Evolutionary conservation across 2,113 vertebrate species (phyloP).

Genomic region (Lota lota): DNA sequence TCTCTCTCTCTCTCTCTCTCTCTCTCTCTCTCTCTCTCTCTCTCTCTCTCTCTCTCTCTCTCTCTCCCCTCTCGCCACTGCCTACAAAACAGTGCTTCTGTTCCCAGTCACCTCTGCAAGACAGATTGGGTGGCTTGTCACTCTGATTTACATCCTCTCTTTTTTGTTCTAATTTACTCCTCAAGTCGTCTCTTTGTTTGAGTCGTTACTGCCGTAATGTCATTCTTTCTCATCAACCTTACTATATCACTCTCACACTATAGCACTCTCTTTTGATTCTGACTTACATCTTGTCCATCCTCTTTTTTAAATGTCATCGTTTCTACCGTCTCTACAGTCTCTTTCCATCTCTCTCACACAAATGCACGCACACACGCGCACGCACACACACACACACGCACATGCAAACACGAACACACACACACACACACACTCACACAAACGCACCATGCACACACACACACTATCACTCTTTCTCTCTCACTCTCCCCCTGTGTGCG

Average conservation of each 20-base stretch:
- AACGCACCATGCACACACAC: not conserved
- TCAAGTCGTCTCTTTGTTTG: not conserved
- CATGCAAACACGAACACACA: constrained; percentile 3
- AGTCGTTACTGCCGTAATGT: not conserved
- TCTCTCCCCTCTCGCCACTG: constrained; percentile 28
- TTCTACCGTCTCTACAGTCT: not conserved
- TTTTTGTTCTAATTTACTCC: not conserved
- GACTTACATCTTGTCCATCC: not conserved
- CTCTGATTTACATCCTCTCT: constrained; percentile 7
- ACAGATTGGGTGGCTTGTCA: constrained; percentile 23
- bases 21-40: not conserved
- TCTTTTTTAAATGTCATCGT: not conserved
- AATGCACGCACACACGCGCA: too few species aligned
- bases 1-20: constrained; percentile 4
- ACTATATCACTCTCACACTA: not conserved
- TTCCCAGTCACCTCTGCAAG: constrained; percentile 34
- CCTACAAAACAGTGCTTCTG: constrained; percentile 49
- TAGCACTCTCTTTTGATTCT: not conserved
- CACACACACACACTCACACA: too few species aligned
- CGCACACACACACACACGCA: not conserved
- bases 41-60: not conserved
- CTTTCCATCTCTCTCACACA: not conserved
- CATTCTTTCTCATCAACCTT: not conserved
- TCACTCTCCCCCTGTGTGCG: constrained; percentile 5
- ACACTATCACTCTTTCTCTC: constrained; percentile 38